Conservation (phyloP, 2,797 vertebrate species). For the Chloroceryle inda region DNA sequence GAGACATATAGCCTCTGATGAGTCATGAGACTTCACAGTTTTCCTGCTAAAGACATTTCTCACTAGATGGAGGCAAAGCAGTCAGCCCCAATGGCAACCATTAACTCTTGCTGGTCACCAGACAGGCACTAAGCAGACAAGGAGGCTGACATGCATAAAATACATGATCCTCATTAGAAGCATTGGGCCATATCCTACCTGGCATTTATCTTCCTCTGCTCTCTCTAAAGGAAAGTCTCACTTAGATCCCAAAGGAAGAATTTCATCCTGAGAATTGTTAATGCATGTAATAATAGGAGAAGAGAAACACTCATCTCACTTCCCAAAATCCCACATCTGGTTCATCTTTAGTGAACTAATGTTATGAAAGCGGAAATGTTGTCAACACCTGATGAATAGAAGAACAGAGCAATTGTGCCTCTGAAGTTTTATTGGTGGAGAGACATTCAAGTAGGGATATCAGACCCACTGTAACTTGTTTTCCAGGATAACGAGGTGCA, state of each 20-base stretch:
- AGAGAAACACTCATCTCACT: neutral
- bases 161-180: neutral
- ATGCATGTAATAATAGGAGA: neutral
- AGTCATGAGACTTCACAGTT: neutral
- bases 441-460: neutral
- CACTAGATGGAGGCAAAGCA: neutral
- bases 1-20: neutral
- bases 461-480: neutral
- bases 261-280: neutral
- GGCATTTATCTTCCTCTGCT: neutral
- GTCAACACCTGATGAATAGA: neutral
- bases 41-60: neutral
- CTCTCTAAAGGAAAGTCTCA: neutral
- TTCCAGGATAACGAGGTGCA: constrained; percentile 19
- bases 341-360: neutral
- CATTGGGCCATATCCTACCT: neutral
- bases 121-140: neutral
- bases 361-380: neutral
- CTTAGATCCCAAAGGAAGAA: neutral
- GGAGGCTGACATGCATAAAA: neutral
- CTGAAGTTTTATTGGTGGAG: neutral
- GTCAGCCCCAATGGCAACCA: neutral
- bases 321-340: neutral
- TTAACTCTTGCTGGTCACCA: neutral
- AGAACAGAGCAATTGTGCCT: neutral